Evolutionary conservation across 2,888 invertebrate species (phyloP), one percentile per base, ranked within the genome.

Genomic region (Cerceris ruficornis): DNA sequence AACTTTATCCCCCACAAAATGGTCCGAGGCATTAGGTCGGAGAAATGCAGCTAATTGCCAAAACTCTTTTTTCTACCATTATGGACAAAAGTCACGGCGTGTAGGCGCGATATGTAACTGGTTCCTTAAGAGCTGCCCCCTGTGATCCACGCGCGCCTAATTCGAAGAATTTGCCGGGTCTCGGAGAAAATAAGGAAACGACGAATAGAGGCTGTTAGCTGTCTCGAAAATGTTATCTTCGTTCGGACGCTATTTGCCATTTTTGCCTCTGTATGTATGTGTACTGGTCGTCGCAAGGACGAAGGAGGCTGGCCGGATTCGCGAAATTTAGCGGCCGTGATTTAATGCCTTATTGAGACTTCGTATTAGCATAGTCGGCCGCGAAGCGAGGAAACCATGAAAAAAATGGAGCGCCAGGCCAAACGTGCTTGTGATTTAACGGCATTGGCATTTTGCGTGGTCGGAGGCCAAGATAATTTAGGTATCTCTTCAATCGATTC

Each of bases 311-410:
- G 49, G 4, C 50, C 17, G 71, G 57, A 62, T 59, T 17, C 74
- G 74, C 61, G 76, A 84, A 76, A 72, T 67, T 70, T 43, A 14
- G 55, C 66, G 39, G 28, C 61, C 64, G 77, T 77, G 77, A 77
- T 85, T 85, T 82, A 77, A 65, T 61, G 69, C 72, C 68, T 62
- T 80, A 83, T 87, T 69, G 70, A 69, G 58, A 43, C 42, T 77
- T 75, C 58, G 72, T 75, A 86, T 85, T 86, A 86, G 76, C 83
- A 80, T 82, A 80, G 60, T n/a, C 17, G 70, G 41, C 71, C 52
- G 39, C 54, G 57, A 65, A 71, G 62, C 59, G 58, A 43, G 28
- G 57, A 52, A 54, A 76, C 66, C 67, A 64, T 62, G 66, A 79
- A 75, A 80, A 70, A 72, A 77, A 75, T 69, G 54, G 58, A 73